A percentile compares a stretch with the other conserved stretches of the same genome.
phyloP scores from a whole-genome alignment of 23 tunicate genomes.

The Clavelina lepadiformis region DNA sequence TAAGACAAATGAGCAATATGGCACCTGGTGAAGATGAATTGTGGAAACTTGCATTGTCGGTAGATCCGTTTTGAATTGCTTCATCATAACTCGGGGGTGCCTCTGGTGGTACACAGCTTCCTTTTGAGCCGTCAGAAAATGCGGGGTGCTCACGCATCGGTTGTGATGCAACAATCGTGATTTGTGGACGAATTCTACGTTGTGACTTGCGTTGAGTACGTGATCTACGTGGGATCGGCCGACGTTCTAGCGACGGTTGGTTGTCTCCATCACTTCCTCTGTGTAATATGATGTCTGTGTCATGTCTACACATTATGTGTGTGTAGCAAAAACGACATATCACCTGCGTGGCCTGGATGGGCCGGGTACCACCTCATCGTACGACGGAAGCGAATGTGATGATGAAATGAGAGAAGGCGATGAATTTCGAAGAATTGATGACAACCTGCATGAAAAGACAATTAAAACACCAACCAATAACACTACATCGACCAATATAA shows the following conservation, averaged over 20 bases:
- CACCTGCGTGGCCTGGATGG: background rate
- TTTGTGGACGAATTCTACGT: slow-evolving; percentile 59
- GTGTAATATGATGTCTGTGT: background rate
- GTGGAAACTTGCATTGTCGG: too few species aligned
- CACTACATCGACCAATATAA: too few species aligned
- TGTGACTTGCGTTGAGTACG: slow-evolving; percentile 31
- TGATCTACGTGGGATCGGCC: background rate
- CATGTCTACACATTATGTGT: too few species aligned
- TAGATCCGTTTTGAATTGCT: slow-evolving; percentile 60
- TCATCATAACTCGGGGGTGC: slow-evolving; percentile 95
- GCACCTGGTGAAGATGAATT: too few species aligned
- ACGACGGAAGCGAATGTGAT: slow-evolving; percentile 4
- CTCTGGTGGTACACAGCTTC: slow-evolving; percentile 85
- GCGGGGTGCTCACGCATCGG: slow-evolving; percentile 86
- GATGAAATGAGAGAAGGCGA: too few species aligned
- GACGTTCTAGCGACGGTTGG: slow-evolving; percentile 3
- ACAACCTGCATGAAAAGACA: too few species aligned
- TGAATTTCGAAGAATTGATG: too few species aligned
- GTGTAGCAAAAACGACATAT: background rate
- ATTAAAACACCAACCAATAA: too few species aligned
- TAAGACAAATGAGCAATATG: too few species aligned
- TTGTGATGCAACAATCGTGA: slow-evolving; percentile 63
- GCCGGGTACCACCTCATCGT: slow-evolving; percentile 4
- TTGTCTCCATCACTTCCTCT: slow-evolving; percentile 31
- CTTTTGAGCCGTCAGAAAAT: slow-evolving; percentile 82